Base-by-base conservation (phyloP, 1,140 invertebrate genomes). In the Pogonognathellus flavescens region DNA sequence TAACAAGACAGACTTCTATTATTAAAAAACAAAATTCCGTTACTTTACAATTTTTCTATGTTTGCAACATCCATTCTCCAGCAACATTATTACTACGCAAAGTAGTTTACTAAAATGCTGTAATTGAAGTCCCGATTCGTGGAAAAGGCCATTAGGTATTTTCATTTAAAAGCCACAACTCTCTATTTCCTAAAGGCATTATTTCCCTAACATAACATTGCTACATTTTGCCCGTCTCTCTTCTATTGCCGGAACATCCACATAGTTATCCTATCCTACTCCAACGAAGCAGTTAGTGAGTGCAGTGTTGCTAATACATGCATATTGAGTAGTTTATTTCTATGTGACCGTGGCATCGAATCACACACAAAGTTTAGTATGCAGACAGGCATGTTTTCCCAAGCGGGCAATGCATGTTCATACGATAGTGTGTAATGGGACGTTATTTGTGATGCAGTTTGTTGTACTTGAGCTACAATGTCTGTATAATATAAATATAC, bases 391-490 rank as follows among this genome's bases (percentile, higher is more conserved):
- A 76, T 76, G 25, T 76, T 76, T 76, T 76, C 70, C 70, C 70
- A 76, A 76, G 70, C 70, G 70, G 70, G 70, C 70, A 76, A 76
- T 76, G 70, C 41, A 76, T 76, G 70, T 76, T 76, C 70, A 76
- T 76, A 76, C 31, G 70, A 76, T 76, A 76, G 70, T 76, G 70
- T 76, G 31, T 76, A 76, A 76, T 76, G 70, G 70, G 70, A 76
- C 16, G 70, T 76, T 76, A 76, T 76, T 76, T 76, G 70, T 76
- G 70, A 76, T 76, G 70, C 70, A 76, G 70, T 76, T 76, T 70
- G 31, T 41, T 41, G 66, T 70, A 41, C 66, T 70, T 70, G 41
- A 50, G 31, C 31, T 76, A 76, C 70, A 76, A 49, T 76, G 70
- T 76, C 31, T 3, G 2, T 41, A 41, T 6, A 41, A 1, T 41